Evolutionary conservation across 2,113 vertebrate genomes (phyloP).

Genomic region (Vombatus ursinus): DNA sequence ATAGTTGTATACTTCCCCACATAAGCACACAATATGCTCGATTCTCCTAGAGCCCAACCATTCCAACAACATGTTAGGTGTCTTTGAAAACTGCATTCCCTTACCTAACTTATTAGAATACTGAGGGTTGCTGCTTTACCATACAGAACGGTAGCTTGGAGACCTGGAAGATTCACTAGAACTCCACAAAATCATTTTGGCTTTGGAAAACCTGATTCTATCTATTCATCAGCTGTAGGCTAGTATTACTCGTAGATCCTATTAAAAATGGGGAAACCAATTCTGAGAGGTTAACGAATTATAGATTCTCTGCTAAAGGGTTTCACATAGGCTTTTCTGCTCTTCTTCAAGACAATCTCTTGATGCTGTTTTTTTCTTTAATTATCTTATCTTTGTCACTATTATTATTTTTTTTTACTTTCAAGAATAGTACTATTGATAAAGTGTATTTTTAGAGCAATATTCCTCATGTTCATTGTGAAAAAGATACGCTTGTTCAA

Average conservation of each 20-base stretch:
- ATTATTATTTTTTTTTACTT: neutral
- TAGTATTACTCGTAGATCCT: neutral
- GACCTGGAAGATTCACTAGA: neutral
- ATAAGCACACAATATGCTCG: neutral
- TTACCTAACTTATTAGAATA: neutral
- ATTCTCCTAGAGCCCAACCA: neutral
- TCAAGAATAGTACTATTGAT: neutral
- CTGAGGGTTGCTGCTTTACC: neutral
- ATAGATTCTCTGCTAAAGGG: neutral
- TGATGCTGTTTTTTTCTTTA: neutral
- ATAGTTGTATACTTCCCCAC: neutral
- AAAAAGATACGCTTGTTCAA: slow-evolving; percentile 1
- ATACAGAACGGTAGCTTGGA: neutral
- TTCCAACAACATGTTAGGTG: neutral
- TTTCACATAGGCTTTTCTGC: neutral
- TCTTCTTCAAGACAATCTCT: neutral
- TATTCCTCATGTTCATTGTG: slow-evolving; percentile 4
- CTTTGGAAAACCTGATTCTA: neutral
- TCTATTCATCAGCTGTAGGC: neutral
- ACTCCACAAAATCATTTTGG: neutral
- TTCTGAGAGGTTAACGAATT: neutral
- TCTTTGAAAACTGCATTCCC: neutral
- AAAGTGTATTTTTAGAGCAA: neutral
- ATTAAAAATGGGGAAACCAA: neutral
- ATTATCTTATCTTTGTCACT: neutral